phyloP scores from a whole-genome alignment of 2,113 vertebrate species.

The Speoplatyrhinus poulsoni region DNA sequence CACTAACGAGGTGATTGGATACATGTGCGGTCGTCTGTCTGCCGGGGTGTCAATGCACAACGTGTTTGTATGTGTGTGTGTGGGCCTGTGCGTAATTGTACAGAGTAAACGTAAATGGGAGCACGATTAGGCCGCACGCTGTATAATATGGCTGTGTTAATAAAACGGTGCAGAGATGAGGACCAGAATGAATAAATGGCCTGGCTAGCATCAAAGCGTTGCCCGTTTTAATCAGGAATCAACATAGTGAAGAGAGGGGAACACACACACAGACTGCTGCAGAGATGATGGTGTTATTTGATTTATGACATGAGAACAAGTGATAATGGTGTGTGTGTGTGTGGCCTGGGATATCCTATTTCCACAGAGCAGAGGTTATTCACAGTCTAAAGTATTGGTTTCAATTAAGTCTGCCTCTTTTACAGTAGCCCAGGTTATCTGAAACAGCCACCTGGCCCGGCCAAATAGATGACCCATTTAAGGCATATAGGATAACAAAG shows the following conservation, averaged over 20 bases:
- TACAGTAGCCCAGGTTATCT: not conserved
- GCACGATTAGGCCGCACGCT: constrained; percentile 1
- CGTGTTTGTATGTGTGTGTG: constrained; percentile 10
- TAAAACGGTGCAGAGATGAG: constrained; percentile 52
- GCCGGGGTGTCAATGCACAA: not conserved
- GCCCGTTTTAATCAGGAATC: constrained; percentile 58
- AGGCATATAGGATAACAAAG: constrained; percentile 34
- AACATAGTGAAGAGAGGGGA: constrained; percentile 4
- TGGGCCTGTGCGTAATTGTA: not conserved
- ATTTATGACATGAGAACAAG: not conserved
- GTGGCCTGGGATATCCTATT: not conserved
- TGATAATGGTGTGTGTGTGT: not conserved
- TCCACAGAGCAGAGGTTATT: constrained; percentile 10
- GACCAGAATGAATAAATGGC: constrained; percentile 57
- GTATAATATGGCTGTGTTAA: constrained; percentile 41
- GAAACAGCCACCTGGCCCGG: constrained; percentile 29
- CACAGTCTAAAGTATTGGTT: not conserved
- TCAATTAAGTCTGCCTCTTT: not conserved
- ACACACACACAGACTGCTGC: constrained; percentile 9
- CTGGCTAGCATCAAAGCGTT: constrained; percentile 57
- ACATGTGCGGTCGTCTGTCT: constrained; percentile 19
- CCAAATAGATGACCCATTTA: constrained; percentile 25
- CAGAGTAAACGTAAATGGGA: not conserved
- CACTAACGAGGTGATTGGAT: not conserved
- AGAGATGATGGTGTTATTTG: not conserved